These are phyloP conservation scores for Steinernema carpocapsae DNA, from an alignment of 2,888 invertebrate species.

Conservation along the genomic window DNA sequence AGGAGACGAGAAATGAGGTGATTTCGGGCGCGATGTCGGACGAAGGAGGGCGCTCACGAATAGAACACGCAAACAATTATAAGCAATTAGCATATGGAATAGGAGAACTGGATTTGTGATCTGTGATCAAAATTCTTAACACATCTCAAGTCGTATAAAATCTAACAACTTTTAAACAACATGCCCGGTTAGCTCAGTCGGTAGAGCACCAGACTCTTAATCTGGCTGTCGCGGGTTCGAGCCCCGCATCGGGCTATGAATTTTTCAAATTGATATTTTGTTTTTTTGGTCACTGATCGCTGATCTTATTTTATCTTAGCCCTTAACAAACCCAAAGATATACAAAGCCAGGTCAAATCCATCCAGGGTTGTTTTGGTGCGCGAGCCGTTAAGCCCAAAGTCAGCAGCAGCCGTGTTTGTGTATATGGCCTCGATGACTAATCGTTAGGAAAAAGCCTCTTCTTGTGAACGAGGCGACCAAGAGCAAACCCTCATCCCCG, in stretches of 20 bases:
- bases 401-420: too few species aligned
- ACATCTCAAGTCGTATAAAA: not conserved
- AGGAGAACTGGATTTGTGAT: not conserved
- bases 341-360: too few species aligned
- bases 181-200: slow-evolving; percentile 60
- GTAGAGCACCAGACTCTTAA: slow-evolving; percentile 64
- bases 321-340: too few species aligned
- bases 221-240: slow-evolving; percentile 56
- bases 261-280: slow-evolving; percentile 6
- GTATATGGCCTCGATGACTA: slow-evolving; percentile 2
- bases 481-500: too few species aligned
- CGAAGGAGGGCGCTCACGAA: too few species aligned
- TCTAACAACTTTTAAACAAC: not conserved
- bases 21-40: too few species aligned
- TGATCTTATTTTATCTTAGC: not conserved
- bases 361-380: not conserved
- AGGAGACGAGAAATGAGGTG: not conserved
- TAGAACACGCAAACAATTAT: slow-evolving; percentile 22
- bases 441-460: not conserved
- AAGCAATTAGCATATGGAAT: slow-evolving; percentile 11
- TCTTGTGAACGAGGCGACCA: too few species aligned
- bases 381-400: slow-evolving; percentile 16
- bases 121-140: not conserved
- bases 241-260: slow-evolving; percentile 41
- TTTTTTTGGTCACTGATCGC: not conserved